Percentiles rank a stretch among this genome's conserved stretches.
These are phyloP conservation scores for Amiota mariae DNA, from an alignment of 2,888 invertebrate genomes.

Conservation along the genomic window DNA sequence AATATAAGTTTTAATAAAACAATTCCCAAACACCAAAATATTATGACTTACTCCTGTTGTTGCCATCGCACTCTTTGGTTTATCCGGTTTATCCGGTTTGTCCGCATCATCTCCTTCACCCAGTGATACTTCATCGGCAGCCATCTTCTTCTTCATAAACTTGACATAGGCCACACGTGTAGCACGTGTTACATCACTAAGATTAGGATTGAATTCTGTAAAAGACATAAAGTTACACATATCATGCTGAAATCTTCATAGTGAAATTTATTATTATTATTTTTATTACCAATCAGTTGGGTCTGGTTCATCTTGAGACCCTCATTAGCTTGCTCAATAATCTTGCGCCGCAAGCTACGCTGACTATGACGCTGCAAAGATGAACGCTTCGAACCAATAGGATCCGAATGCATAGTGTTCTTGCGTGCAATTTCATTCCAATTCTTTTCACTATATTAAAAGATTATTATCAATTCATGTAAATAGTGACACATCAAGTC, in stretches of 20 bases:
- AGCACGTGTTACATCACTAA: constrained; percentile 83
- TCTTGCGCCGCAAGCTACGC: constrained; percentile 82
- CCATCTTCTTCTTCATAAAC: constrained; percentile 86
- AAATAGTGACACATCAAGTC: too few species aligned
- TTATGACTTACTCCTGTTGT: constrained; percentile 42
- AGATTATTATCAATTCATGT: not conserved
- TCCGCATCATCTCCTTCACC: constrained; percentile 38
- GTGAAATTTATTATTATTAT: not conserved
- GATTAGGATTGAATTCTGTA: constrained; percentile 85
- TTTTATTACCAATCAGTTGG: constrained; percentile 81
- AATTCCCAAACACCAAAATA: not conserved
- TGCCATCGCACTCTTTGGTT: constrained; percentile 39
- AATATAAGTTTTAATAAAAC: not conserved
- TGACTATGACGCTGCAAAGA: constrained; percentile 79
- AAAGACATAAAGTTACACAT: not conserved
- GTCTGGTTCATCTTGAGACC: constrained; percentile 82
- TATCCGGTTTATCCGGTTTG: constrained; percentile 36
- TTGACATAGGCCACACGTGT: constrained; percentile 90
- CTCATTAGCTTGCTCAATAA: constrained; percentile 80
- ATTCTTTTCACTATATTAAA: constrained; percentile 74
- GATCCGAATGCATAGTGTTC: constrained; percentile 81
- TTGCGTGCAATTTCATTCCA: constrained; percentile 89
- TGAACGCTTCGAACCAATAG: constrained; percentile 85
- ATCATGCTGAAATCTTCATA: not conserved
- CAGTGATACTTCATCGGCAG: constrained; percentile 73